Conservation (phyloP, 2,113 vertebrate species). For the Petaurus breviceps region DNA sequence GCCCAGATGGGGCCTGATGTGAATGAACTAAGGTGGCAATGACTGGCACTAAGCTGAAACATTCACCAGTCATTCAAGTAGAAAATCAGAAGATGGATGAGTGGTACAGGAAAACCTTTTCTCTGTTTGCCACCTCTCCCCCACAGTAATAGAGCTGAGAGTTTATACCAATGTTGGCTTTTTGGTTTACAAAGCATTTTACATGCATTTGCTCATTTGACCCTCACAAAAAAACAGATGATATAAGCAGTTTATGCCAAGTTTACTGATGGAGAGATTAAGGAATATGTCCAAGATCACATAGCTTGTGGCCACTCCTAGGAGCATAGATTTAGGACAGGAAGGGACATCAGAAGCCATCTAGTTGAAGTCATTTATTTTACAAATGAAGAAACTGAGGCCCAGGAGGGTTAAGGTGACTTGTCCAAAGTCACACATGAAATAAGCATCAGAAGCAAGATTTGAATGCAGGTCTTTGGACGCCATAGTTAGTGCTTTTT, state of each 20-base stretch:
- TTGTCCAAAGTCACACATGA: not conserved
- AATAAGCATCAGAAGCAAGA: not conserved
- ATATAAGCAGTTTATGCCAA: not conserved
- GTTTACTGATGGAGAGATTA: not conserved
- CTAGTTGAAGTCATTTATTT: not conserved
- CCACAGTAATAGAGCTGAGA: not conserved
- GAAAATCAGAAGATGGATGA: not conserved
- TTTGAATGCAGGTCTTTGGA: not conserved
- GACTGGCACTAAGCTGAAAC: not conserved
- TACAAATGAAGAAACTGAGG: not conserved
- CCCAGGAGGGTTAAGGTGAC: not conserved
- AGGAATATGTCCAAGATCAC: not conserved
- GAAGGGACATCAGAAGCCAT: not conserved
- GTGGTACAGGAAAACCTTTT: not conserved
- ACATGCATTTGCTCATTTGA: not conserved
- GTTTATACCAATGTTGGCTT: not conserved
- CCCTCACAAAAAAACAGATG: not conserved
- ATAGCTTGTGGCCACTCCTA: not conserved
- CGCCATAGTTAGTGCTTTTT: not conserved
- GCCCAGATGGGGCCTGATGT: not conserved
- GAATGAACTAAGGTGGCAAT: not conserved
- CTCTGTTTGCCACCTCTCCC: not conserved
- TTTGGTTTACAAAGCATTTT: not conserved
- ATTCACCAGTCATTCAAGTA: not conserved
- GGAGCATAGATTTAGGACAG: not conserved